Base-by-base conservation (phyloP, 1,140 invertebrate species). In the Oncopodura yosiiana region DNA sequence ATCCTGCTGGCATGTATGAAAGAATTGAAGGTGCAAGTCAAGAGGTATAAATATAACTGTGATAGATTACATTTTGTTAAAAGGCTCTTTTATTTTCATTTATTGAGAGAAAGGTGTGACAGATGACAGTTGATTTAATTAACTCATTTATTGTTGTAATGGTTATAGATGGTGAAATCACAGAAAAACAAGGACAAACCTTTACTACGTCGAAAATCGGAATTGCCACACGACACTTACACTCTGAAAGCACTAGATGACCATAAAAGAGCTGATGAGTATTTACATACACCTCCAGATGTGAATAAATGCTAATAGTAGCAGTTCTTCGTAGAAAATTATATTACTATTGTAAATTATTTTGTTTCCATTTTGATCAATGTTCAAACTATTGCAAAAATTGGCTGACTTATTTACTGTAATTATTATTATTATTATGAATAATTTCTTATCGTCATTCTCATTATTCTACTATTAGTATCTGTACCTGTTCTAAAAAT, bases 211-310 rank as follows among this genome's bases (percentile, higher is more conserved):
- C 83, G 89, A 69, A 96, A 95, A 75, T 94, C 90, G 14, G 91
- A 95, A 73, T 75, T 95, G 69, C 91, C 91, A 24, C 85, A 91
- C 67, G 91, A 95, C 75, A 79, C 83, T 58, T 83, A 83, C 67
- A 94, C 87, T 29, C 81, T 93, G 64, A 84, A 84, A 68, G 89
- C 89, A 59, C 77, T 95, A 53, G 87, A 82, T 68, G 87, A 89
- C 69, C 90, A 95, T 75, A 91, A 91, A 73, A 78, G 90, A 65
- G 81, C 87, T 55, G 91, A 94, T 71, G 84, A 90, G 66, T 91
- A 78, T 75, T 80, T 91, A 56, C 75, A 79, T 44, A 84, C 87
- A 42, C 84, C 86, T 57, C 85, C 86, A 39, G 86, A 90, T 73
- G 78, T 83, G 42, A 86, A 85, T 74, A 83, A 84, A 70, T 86